Evolutionary conservation across 1,140 invertebrate species (phyloP).

Genomic region (Leucophenga varia): DNA sequence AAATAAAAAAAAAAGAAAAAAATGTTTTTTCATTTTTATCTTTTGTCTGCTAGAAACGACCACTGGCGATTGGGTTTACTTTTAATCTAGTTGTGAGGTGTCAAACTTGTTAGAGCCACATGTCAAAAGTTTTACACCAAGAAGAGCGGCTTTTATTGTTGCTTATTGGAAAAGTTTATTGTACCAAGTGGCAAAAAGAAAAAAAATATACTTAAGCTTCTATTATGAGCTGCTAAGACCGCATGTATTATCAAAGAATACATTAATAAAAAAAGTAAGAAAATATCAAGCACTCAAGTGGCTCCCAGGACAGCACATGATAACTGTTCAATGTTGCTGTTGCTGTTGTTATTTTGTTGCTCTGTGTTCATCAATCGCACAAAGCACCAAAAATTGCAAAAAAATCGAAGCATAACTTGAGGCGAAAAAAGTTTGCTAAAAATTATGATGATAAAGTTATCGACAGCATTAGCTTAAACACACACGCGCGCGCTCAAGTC

Average conservation of each 20-base stretch:
- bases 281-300: neutral
- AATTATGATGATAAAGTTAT: slow-evolving; percentile 44
- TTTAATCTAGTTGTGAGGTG: slow-evolving; percentile 24
- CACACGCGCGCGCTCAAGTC: too few species aligned
- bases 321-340: neutral
- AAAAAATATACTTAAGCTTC: slow-evolving; percentile 30
- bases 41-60: too few species aligned
- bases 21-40: too few species aligned
- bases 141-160: neutral
- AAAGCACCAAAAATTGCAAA: too few species aligned
- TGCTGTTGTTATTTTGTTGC: slow-evolving; percentile 10
- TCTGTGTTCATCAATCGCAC: too few species aligned
- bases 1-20: too few species aligned
- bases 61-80: slow-evolving; percentile 9
- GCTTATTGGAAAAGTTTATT: slow-evolving; percentile 45
- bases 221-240: slow-evolving; percentile 35
- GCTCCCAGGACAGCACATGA: too few species aligned
- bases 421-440: too few species aligned
- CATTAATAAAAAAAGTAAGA: slow-evolving; percentile 43
- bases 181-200: too few species aligned
- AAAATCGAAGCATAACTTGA: too few species aligned
- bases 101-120: slow-evolving; percentile 25
- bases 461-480: slow-evolving; percentile 31
- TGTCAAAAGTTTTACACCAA: slow-evolving; percentile 14
- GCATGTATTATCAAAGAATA: slow-evolving; percentile 31